Conservation (phyloP, 2,797 vertebrate genomes). For the Tinamus major region DNA sequence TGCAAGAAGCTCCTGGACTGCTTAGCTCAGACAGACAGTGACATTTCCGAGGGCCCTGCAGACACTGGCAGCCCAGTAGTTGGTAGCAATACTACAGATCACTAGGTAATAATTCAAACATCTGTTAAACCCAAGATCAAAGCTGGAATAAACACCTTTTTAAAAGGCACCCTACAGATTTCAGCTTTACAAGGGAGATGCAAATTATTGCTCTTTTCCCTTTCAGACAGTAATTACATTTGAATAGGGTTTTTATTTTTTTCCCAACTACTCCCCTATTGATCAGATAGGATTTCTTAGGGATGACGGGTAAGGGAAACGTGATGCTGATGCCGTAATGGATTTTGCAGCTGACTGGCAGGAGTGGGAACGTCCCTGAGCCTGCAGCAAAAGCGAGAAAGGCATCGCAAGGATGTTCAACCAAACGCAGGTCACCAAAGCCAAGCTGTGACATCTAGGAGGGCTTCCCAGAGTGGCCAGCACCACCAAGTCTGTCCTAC, state of each 20-base stretch:
- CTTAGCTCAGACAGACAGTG: neutral
- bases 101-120: neutral
- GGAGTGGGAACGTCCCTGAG: neutral
- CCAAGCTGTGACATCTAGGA: neutral
- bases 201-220: neutral
- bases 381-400: neutral
- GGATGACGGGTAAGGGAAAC: neutral
- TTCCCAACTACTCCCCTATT: neutral
- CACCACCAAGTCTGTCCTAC: neutral
- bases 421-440: neutral
- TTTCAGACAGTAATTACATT: conserved; percentile 18
- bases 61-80: neutral
- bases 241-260: neutral
- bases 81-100: neutral
- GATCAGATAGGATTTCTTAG: neutral
- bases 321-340: neutral
- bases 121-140: neutral
- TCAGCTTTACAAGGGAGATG: conserved; percentile 3
- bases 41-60: neutral
- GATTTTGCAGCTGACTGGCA: neutral
- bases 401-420: neutral
- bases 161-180: neutral
- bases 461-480: neutral
- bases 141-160: neutral
- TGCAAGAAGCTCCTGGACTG: neutral